Conservation (phyloP, 1,140 invertebrate genomes). For the Rhyzopertha dominica region DNA sequence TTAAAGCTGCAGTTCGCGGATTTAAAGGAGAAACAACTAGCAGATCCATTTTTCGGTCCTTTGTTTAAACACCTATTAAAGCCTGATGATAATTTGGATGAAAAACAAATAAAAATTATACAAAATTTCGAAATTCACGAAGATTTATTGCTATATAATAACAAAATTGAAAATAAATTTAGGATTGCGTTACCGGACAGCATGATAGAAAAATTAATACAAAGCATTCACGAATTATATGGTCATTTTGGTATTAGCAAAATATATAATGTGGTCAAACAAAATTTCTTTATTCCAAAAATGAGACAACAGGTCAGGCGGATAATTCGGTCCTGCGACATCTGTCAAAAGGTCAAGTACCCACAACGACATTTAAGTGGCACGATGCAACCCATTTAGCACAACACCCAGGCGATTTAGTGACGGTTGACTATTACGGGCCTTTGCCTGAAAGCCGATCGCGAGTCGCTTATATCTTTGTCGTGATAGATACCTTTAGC, state of each 20-base stretch:
- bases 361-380: background rate
- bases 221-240: slow-evolving; percentile 27
- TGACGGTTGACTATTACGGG: slow-evolving; percentile 37
- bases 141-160: too few relatives aligned
- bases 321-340: slow-evolving; percentile 24
- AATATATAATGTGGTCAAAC: slow-evolving; percentile 29
- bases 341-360: slow-evolving; percentile 20
- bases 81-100: too few relatives aligned
- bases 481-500: slow-evolving; percentile 35
- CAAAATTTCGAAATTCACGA: too few relatives aligned
- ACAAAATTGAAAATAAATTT: too few relatives aligned
- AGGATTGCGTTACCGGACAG: too few relatives aligned
- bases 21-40: too few relatives aligned
- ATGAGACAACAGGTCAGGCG: slow-evolving; percentile 19
- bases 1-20: too few relatives aligned
- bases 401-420: slow-evolving; percentile 26
- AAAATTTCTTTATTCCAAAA: slow-evolving; percentile 32
- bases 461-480: slow-evolving; percentile 31
- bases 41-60: too few relatives aligned
- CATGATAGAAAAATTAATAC: too few relatives aligned
- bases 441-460: slow-evolving; percentile 27
- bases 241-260: slow-evolving; percentile 39
- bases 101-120: too few relatives aligned
- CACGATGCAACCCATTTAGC: slow-evolving; percentile 16
- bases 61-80: too few relatives aligned